Conservation (phyloP, 2,113 vertebrate genomes). For the Pantherophis guttatus region DNA sequence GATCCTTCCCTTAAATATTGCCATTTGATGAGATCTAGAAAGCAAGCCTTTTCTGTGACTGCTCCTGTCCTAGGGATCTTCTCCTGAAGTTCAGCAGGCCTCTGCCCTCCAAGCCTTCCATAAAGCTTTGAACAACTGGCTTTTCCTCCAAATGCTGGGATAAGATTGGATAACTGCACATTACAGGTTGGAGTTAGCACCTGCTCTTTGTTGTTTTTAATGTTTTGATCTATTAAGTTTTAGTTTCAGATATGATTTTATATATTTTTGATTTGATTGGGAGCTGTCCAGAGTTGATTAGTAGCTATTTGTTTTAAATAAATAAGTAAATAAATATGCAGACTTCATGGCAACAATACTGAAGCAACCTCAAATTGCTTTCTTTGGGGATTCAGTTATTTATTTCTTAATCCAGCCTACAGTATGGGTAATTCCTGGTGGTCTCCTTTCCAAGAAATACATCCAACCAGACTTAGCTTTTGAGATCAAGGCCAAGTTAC, state of each 20-base stretch:
- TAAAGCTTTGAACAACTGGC: background rate
- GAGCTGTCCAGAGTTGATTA: background rate
- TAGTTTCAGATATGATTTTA: background rate
- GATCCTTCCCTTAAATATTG: background rate
- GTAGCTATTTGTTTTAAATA: background rate
- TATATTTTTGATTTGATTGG: background rate
- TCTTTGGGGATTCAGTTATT: background rate
- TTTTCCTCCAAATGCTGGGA: background rate
- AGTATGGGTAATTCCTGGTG: background rate
- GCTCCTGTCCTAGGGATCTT: background rate
- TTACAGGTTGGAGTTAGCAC: background rate
- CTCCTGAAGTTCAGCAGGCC: background rate
- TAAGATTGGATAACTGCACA: background rate
- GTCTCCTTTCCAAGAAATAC: background rate
- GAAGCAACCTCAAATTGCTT: background rate
- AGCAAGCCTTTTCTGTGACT: background rate
- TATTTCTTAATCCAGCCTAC: background rate
- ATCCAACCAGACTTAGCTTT: background rate
- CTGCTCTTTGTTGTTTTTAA: background rate
- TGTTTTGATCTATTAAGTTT: background rate
- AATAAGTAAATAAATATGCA: background rate
- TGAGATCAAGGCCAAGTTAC: background rate
- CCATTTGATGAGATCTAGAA: background rate
- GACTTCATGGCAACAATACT: background rate
- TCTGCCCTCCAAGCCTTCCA: background rate